Conservation (phyloP, 2,113 vertebrate genomes). For the Cheilinus undulatus region DNA sequence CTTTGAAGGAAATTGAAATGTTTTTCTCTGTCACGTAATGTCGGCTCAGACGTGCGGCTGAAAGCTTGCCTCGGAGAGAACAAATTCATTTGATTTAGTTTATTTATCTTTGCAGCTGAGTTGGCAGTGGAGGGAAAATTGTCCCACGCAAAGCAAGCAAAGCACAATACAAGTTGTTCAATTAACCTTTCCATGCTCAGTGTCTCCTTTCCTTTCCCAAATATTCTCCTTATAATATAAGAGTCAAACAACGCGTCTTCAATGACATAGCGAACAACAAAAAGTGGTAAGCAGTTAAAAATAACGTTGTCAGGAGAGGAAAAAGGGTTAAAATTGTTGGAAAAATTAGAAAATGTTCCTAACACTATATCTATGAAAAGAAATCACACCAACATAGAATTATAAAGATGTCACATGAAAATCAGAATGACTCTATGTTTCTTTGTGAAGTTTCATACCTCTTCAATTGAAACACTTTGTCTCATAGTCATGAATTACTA, state of each 20-base stretch:
- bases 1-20: constrained; percentile 37
- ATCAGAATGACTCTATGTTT: no score
- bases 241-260: not conserved
- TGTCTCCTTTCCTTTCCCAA: constrained; percentile 2
- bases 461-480: constrained; percentile 47
- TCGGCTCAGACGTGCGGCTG: constrained; percentile 9
- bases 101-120: constrained; percentile 42
- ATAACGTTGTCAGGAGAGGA: not conserved
- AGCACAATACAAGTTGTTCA: constrained; percentile 26
- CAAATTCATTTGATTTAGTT: constrained; percentile 39
- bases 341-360: not conserved
- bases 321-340: not conserved
- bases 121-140: constrained; percentile 17
- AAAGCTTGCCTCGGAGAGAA: constrained; percentile 27
- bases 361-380: no score
- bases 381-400: no score
- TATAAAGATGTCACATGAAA: no score
- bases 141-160: constrained; percentile 30
- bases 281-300: not conserved
- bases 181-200: constrained; percentile 30
- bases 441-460: constrained; percentile 36
- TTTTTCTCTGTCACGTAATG: constrained; percentile 14
- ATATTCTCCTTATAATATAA: not conserved
- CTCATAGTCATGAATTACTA: constrained; percentile 50
- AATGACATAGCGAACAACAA: not conserved